Evolutionary conservation across 2,888 invertebrate species (phyloP).

Genomic region (Scrobipalpa costella): DNA sequence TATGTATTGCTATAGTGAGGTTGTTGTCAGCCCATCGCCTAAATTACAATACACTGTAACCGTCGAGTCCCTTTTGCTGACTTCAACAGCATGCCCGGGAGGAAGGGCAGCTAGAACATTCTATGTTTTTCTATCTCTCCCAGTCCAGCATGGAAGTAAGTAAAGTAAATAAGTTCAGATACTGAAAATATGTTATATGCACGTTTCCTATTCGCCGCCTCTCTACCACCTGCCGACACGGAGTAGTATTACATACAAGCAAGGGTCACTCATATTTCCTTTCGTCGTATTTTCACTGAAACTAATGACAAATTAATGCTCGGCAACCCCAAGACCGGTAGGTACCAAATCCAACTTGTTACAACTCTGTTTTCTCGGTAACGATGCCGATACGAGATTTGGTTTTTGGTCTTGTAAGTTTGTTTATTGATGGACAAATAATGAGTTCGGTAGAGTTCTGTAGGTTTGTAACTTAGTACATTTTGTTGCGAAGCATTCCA

Average conservation of each 20-base stretch:
- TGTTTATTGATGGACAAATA: background rate
- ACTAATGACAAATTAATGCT: conserved; percentile 13
- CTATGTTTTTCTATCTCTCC: too few species aligned
- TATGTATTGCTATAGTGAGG: too few species aligned
- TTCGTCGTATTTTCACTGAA: background rate
- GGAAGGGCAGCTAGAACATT: too few species aligned
- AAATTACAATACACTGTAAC: too few species aligned
- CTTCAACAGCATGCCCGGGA: too few species aligned
- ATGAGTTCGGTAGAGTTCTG: background rate
- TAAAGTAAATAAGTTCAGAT: too few species aligned
- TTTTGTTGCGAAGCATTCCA: too few species aligned
- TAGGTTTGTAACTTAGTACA: background rate
- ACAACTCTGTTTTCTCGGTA: background rate
- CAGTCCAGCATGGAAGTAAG: too few species aligned
- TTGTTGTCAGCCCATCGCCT: too few species aligned
- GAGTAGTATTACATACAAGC: background rate
- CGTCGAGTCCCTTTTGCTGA: too few species aligned
- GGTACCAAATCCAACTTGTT: background rate
- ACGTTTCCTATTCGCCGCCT: too few species aligned
- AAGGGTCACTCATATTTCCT: background rate
- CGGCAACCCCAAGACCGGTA: background rate
- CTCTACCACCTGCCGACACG: background rate
- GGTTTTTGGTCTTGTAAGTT: background rate
- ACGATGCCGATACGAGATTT: background rate
- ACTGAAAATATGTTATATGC: too few species aligned